Percentiles rank a stretch among this genome's conserved stretches.
Evolutionary conservation across 2,797 vertebrate genomes (phyloP).

Genomic region (Enteromius trimaculatus): DNA sequence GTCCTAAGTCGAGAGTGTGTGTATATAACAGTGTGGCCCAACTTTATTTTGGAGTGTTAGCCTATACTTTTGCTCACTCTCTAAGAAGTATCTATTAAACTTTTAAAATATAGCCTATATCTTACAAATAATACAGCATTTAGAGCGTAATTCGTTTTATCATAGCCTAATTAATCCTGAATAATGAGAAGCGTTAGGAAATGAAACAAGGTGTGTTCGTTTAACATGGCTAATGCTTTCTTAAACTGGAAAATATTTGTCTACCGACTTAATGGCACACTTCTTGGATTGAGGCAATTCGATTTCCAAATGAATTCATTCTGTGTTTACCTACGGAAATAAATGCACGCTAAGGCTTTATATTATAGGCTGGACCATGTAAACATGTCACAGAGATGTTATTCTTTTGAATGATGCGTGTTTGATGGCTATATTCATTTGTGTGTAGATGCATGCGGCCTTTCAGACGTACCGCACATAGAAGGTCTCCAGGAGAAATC

Average conservation of each 20-base stretch:
- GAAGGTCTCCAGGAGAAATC: constrained; percentile 98
- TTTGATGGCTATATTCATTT: constrained; percentile 44
- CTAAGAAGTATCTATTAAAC: neutral
- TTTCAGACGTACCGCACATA: constrained; percentile 93
- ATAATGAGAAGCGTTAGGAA: neutral
- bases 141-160: neutral
- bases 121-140: neutral
- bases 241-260: neutral
- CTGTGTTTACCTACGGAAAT: neutral
- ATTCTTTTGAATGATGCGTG: neutral
- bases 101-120: neutral
- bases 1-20: no score
- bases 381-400: neutral
- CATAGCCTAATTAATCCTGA: neutral
- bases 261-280: neutral
- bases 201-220: neutral
- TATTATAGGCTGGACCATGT: neutral
- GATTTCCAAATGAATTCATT: neutral
- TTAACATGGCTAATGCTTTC: neutral
- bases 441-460: constrained; percentile 92
- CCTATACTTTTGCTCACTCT: no score
- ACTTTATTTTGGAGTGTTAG: neutral
- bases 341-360: neutral
- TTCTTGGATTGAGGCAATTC: neutral
- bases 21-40: neutral